Conservation (phyloP, 2,113 vertebrate species). For the Reinhardtius hippoglossoides region DNA sequence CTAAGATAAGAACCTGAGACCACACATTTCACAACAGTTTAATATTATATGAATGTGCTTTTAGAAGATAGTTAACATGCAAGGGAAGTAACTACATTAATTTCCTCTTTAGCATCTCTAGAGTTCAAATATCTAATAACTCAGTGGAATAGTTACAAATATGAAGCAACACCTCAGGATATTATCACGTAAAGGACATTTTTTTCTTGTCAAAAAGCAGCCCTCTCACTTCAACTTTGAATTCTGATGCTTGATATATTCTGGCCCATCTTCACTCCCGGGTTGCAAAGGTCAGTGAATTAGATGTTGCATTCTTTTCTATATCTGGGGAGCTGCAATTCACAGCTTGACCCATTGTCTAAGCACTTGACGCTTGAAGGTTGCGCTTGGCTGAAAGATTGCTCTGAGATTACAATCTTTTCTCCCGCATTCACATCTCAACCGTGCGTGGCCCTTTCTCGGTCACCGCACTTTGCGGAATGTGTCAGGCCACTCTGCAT, state of each 20-base stretch:
- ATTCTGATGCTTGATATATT: conserved; percentile 28
- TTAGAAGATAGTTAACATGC: too few relatives aligned
- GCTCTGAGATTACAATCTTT: conserved; percentile 58
- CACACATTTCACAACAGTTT: too few relatives aligned
- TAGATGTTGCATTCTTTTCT: conserved; percentile 42
- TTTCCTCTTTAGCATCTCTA: conserved; percentile 14
- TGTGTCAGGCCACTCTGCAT: not conserved
- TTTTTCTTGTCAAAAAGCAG: conserved; percentile 16
- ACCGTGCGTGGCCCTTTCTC: conserved; percentile 1
- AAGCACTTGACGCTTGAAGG: conserved; percentile 34
- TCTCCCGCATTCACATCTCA: conserved; percentile 31
- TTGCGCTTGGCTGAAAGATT: conserved; percentile 54
- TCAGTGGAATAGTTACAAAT: conserved; percentile 21
- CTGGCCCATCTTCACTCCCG: conserved; percentile 14
- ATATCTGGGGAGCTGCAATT: conserved; percentile 23
- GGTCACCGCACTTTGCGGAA: conserved; percentile 9
- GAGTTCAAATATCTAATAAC: conserved; percentile 23
- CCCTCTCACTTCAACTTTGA: conserved; percentile 31
- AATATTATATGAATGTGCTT: too few relatives aligned
- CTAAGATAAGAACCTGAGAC: too few relatives aligned
- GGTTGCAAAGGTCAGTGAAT: conserved; percentile 56
- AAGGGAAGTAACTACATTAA: not conserved
- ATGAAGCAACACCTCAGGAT: conserved; percentile 5
- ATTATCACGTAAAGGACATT: not conserved
- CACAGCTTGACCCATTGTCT: conserved; percentile 44